These are phyloP conservation scores for Carettochelys insculpta DNA, from an alignment of 2,113 vertebrate genomes.

Conservation along the genomic window DNA sequence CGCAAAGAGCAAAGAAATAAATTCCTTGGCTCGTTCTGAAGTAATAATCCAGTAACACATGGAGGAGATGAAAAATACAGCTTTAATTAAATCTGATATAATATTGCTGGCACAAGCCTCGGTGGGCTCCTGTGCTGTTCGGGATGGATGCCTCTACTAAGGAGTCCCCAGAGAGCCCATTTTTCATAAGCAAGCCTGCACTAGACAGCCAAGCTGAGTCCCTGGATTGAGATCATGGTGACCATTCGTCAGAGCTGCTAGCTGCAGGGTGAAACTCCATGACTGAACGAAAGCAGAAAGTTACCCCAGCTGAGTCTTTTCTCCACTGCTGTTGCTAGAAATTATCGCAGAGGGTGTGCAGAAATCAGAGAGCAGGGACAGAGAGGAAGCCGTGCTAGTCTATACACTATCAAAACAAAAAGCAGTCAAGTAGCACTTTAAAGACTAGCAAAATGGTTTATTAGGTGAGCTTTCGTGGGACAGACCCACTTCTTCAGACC, in stretches of 20 bases:
- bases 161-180: background rate
- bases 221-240: background rate
- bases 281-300: no score
- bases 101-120: constrained; percentile 6
- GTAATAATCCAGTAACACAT: constrained; percentile 19
- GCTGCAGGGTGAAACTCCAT: no score
- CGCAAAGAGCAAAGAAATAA: background rate
- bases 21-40: constrained; percentile 37
- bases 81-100: constrained; percentile 51
- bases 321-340: background rate
- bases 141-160: constrained; percentile 14
- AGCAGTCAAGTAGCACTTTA: no score
- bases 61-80: constrained; percentile 34
- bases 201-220: background rate
- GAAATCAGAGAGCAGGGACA: background rate
- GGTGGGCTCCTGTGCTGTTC: fast-evolving
- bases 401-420: no score
- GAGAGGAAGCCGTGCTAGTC: no score
- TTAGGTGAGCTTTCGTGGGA: no score
- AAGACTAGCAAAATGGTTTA: no score
- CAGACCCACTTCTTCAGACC: no score
- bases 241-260: background rate
- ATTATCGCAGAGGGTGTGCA: background rate
- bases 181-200: background rate
- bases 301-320: no score